A percentile compares a stretch with the other conserved stretches of the same genome.
Conservation (phyloP, 1,140 invertebrate genomes). For the Cotesia typhae region DNA sequence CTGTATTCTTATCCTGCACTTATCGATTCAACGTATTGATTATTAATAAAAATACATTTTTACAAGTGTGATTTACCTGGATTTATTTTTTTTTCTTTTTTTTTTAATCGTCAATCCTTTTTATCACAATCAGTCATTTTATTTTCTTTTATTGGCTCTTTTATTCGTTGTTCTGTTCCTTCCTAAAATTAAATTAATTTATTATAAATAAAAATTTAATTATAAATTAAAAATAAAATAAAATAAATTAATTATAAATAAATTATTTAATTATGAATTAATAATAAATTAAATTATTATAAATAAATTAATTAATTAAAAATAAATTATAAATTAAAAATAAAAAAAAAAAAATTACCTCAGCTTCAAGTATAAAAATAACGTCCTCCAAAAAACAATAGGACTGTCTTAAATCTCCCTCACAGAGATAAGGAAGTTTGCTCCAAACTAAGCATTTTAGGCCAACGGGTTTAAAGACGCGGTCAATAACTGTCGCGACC, state of each 20-base stretch:
- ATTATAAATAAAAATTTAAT: no score
- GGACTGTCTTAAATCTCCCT: constrained; percentile 90
- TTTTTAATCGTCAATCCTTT: constrained; percentile 3
- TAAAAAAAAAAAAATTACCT: constrained; percentile 38
- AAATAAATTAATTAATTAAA: not conserved
- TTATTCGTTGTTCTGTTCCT: constrained; percentile 21
- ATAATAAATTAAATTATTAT: not conserved
- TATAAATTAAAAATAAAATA: no score
- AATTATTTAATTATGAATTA: no score
- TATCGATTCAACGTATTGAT: constrained; percentile 57
- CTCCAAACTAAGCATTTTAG: constrained; percentile 82
- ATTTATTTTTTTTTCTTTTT: constrained; percentile 19
- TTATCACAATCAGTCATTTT: not conserved
- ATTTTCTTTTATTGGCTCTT: not conserved
- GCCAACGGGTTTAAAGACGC: constrained; percentile 77
- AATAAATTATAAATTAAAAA: not conserved
- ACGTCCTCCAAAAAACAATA: constrained; percentile 92
- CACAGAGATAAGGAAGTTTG: constrained; percentile 90
- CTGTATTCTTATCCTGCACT: constrained; percentile 55
- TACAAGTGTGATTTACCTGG: constrained; percentile 52
- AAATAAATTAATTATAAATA: no score
- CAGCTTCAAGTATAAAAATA: constrained; percentile 75
- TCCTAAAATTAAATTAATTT: constrained; percentile 29
- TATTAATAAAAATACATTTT: constrained; percentile 57
- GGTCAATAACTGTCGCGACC: constrained; percentile 73